phyloP scores from a whole-genome alignment of 1,140 invertebrate species.

The Drosophila tani region DNA sequence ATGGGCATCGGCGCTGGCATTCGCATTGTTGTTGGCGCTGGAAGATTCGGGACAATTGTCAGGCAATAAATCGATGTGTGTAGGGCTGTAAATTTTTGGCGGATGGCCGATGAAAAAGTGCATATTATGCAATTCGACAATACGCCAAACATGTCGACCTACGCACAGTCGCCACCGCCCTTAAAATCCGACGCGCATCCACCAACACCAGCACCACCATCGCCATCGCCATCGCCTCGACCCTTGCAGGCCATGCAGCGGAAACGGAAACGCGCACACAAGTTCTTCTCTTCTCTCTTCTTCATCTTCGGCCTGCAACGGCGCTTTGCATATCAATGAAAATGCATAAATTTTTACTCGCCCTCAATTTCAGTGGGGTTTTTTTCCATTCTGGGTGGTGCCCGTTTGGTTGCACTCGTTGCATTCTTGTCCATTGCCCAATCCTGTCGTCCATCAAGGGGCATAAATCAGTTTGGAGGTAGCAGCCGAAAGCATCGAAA shows the following conservation, averaged over 20 bases:
- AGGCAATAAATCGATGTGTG: conserved; percentile 85
- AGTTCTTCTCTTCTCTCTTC: conserved; percentile 68
- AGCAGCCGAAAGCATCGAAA: conserved; percentile 23
- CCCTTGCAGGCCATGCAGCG: conserved; percentile 42
- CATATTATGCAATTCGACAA: conserved; percentile 84
- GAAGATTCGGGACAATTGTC: conserved; percentile 81
- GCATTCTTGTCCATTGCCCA: conserved; percentile 47
- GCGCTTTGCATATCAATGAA: conserved; percentile 84
- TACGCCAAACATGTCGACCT: conserved; percentile 79
- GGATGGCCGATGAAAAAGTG: conserved; percentile 83
- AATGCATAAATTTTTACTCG: conserved; percentile 83
- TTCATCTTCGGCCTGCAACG: conserved; percentile 60
- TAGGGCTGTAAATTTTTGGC: conserved; percentile 83
- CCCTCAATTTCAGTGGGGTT: conserved; percentile 40
- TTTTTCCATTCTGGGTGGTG: conserved; percentile 32
- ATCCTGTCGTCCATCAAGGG: conserved; percentile 74
- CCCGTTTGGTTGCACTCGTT: conserved; percentile 63
- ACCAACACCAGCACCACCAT: background rate
- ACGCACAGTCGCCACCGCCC: conserved; percentile 50
- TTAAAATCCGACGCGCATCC: conserved; percentile 28
- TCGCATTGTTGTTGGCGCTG: conserved; percentile 65
- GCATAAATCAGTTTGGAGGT: conserved; percentile 79
- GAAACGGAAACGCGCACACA: conserved; percentile 81
- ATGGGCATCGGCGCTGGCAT: conserved; percentile 50
- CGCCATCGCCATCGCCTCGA: background rate